Percentiles rank a stretch among this genome's conserved stretches.
Conservation (phyloP, 2,888 invertebrate species). For the Rhamphomyia laevipes region DNA sequence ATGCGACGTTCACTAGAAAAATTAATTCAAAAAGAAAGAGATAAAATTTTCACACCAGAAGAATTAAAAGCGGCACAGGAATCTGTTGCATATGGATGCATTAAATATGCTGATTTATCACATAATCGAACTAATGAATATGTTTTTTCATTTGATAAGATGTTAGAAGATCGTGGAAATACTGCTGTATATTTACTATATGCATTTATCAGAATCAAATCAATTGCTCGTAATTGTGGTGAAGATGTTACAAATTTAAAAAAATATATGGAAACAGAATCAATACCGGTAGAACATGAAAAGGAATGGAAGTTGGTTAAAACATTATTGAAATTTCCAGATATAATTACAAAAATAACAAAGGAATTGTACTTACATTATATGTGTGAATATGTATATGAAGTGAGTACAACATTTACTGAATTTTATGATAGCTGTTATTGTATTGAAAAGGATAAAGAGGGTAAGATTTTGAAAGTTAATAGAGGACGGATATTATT, state of each 20-base stretch:
- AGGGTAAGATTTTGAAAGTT: constrained; percentile 68
- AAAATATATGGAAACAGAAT: constrained; percentile 44
- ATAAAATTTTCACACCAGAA: constrained; percentile 65
- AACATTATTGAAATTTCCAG: constrained; percentile 73
- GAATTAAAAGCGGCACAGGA: constrained; percentile 77
- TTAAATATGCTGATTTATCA: constrained; percentile 94
- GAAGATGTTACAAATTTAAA: constrained; percentile 49
- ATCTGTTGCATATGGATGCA: constrained; percentile 94
- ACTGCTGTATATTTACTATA: constrained; percentile 96
- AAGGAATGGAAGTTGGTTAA: constrained; percentile 94
- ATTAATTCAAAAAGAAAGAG: constrained; percentile 74
- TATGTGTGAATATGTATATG: constrained; percentile 92
- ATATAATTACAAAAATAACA: constrained; percentile 68
- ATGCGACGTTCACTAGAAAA: constrained; percentile 69
- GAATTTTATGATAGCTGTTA: constrained; percentile 98
- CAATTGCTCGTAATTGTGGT: constrained; percentile 60
- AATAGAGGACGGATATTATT: constrained; percentile 78
- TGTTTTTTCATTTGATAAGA: constrained; percentile 96
- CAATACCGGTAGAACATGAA: constrained; percentile 67
- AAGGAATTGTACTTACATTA: constrained; percentile 74
- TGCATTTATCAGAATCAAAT: constrained; percentile 86
- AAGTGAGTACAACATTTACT: constrained; percentile 81
- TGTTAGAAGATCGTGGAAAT: constrained; percentile 98
- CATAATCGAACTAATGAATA: constrained; percentile 91
- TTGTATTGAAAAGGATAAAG: constrained; percentile 84